Base-by-base conservation (phyloP, 92 coral and sea anemone genomes). In the Actinernus sp. region DNA sequence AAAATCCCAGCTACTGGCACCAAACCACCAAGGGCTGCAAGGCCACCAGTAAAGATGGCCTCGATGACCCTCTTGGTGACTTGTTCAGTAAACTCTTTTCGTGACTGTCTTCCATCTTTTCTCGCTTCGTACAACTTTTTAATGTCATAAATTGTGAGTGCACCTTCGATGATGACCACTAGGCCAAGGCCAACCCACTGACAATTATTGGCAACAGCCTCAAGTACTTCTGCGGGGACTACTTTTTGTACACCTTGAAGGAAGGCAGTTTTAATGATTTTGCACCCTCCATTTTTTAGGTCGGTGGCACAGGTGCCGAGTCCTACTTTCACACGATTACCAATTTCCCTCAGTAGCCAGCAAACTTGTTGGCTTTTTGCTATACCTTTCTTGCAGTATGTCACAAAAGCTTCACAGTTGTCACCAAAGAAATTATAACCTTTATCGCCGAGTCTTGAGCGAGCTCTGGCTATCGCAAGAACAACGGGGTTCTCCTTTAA, bases 331-430 rank as follows among this genome's bases (percentile, higher is more conserved):
- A 20, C 26, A 8, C 30, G 55, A 48, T 63, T 52, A 43, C 21
- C 32, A 27, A 63, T 32, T 28, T 18, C 45, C 31, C 30, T 63
- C 27, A 26, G 37, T 63, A 50, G 55, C 71, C 71, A 63, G 71
- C 50, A 27, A 47, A 63, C 53, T 37, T 63, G 71, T 63, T 63
- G 71, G 54, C 71, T 63, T 63, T n/a, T 63, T 18, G 20, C 71
- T 21, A 48, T 43, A 26, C 71, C 71, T 11, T 26, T 43, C 31
- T 63, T 46, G 28, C 71, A 63, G 58, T 44, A 63, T 11, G 71
- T 27, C n/a, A 43, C 71, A 27, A 63, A 48, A 14, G 58, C 32
- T 23, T 63, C 71, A 43, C 71, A 63, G 58, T 63, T 63, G 39
- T 63, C 71, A 27, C 31, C 47, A 26, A 47, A 9, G 20, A 30